phyloP scores from a whole-genome alignment of 2,113 vertebrate genomes.

The Cololabis saira region DNA sequence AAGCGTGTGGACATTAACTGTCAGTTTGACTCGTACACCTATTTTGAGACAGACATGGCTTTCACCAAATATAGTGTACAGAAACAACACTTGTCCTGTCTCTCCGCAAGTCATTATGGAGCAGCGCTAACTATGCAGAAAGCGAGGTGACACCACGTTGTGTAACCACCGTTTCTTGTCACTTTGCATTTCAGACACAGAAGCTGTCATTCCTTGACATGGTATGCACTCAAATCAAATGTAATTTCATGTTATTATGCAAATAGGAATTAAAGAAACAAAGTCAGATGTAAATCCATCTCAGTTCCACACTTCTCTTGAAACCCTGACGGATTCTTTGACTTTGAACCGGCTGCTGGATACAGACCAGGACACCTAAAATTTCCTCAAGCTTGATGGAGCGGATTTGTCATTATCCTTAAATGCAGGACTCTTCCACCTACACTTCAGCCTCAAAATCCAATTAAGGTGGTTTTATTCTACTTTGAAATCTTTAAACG shows the following conservation, averaged over 20 bases:
- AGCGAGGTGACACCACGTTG: conserved; percentile 45
- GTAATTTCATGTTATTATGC: conserved; percentile 15
- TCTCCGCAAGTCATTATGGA: conserved; percentile 54
- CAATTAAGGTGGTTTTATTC: conserved; percentile 68
- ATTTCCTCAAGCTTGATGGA: conserved; percentile 67
- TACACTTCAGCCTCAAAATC: conserved; percentile 67
- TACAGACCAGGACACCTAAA: conserved; percentile 60
- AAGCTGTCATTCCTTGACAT: not conserved
- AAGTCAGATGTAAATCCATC: not conserved
- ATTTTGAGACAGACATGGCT: conserved; percentile 60
- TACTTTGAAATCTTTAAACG: conserved; percentile 69
- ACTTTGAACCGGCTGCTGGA: conserved; percentile 54
- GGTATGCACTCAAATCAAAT: conserved; percentile 17
- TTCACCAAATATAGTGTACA: conserved; percentile 51
- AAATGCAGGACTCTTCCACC: conserved; percentile 76
- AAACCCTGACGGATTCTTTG: conserved; percentile 21
- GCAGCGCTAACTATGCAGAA: conserved; percentile 39
- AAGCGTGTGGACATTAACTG: conserved; percentile 43
- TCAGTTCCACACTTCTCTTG: conserved; percentile 22
- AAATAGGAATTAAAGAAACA: not conserved
- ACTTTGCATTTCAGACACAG: conserved; percentile 38
- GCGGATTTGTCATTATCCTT: conserved; percentile 77
- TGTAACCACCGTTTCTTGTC: conserved; percentile 59
- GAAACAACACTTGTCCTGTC: conserved; percentile 46
- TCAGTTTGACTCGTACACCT: conserved; percentile 39